Evolutionary conservation across 1,140 invertebrate species (phyloP), one percentile per base, ranked within the genome.

Genomic region (Chrysomallon squamiferum): DNA sequence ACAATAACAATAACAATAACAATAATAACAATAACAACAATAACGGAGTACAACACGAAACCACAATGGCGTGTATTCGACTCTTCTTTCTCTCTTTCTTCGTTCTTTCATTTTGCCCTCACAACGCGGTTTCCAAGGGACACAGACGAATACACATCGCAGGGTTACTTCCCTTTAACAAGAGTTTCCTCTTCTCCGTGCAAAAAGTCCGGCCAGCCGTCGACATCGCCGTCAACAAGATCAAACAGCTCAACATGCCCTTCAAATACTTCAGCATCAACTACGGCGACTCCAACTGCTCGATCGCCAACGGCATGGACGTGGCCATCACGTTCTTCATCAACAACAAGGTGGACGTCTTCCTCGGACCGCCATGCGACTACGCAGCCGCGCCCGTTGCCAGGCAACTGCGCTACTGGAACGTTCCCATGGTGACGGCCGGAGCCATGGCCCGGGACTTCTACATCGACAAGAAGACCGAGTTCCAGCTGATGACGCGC

Each of bases 321-420:
- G 70, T 76, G 33, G 80, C 82, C 7, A 78, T 83, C 29, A 72
- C 75, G 7, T 76, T 76, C 38, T 81, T 71, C 69, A 60, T 81
- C 2, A 47, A 66, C 30, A 63, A 62, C 6, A 62, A 73, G 30
- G 73, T 78, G 9, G 92, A 96, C 85, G 93, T 92, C 0, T 94
- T 97, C 79, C 89, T 97, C 75, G 95, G 95, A 0, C 92, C 95
- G 0, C 90, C 94, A 6, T 97, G 95, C 84, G 94, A 95, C 73
- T 97, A 95, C 83, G 93, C 94, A 0, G 89, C 96, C 57, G 94
- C 95, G 0, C 95, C 95, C 0, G 93, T 97, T 2, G 92, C 93
- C 1, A 87, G 95, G 22, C 96, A 96, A 81, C 90, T 92, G 3
- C 25, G 61, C 27, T 79, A 71, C 35, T 98, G 95, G 95, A 80